phyloP scores from a whole-genome alignment of 2,113 vertebrate species.

The Lepus americanus region DNA sequence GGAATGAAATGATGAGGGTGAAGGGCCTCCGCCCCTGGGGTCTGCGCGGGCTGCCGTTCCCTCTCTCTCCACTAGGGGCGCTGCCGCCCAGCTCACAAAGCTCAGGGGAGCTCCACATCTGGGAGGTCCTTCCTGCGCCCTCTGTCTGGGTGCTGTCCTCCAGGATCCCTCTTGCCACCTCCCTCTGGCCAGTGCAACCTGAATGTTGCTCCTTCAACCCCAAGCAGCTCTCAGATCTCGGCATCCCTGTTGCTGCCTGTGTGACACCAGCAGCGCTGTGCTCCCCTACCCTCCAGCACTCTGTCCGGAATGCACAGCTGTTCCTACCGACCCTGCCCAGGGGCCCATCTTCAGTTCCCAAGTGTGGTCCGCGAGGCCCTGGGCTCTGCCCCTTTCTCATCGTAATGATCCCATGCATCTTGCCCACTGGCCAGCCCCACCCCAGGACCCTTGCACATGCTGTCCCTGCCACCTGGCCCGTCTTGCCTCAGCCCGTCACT shows the following conservation, averaged over 20 bases:
- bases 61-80: conserved; percentile 56
- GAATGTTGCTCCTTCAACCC: not conserved
- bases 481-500: not conserved
- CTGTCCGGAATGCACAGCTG: not conserved
- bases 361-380: not conserved
- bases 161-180: not conserved
- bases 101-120: rapidly evolving
- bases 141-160: not conserved
- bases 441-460: not conserved
- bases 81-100: not conserved
- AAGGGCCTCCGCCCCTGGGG: too few relatives aligned
- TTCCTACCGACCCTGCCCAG: not conserved
- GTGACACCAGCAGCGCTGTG: not conserved
- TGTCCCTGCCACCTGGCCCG: not conserved
- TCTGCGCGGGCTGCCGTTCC: not conserved
- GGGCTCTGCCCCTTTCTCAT: not conserved
- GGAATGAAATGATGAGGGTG: too few relatives aligned
- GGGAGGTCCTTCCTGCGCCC: not conserved
- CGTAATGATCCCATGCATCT: not conserved
- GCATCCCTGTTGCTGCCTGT: not conserved
- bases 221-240: not conserved
- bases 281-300: not conserved
- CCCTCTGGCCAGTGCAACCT: not conserved
- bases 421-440: not conserved
- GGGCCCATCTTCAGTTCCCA: not conserved